A percentile compares a stretch with the other conserved stretches of the same genome.
phyloP scores from a whole-genome alignment of 2,888 invertebrate species.

The Torymus auratus region DNA sequence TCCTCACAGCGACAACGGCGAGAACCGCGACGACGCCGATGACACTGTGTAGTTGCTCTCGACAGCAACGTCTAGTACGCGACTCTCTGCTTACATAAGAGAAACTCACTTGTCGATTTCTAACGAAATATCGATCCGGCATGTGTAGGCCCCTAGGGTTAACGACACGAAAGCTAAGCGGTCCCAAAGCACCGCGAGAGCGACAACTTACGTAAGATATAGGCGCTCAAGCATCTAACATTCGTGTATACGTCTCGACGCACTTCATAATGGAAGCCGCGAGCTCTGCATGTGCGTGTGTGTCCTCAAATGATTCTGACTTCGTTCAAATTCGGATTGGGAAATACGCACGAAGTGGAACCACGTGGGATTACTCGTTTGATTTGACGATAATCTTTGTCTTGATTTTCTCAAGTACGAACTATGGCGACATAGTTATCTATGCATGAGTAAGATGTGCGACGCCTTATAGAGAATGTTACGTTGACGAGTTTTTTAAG shows the following conservation, averaged over 20 bases:
- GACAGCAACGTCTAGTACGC: no score
- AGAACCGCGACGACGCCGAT: no score
- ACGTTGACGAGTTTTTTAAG: no score
- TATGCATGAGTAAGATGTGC: no score
- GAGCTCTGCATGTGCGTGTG: constrained; percentile 6
- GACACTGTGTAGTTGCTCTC: no score
- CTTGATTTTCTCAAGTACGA: no score
- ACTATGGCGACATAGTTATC: no score
- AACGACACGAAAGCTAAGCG: constrained; percentile 70
- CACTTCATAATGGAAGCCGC: constrained; percentile 39
- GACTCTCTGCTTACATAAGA: constrained; percentile 65
- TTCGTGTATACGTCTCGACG: constrained; percentile 14
- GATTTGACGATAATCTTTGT: no score
- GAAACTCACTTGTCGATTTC: constrained; percentile 69
- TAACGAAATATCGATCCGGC: constrained; percentile 66
- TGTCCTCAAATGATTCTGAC: constrained; percentile 12
- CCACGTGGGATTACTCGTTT: neutral
- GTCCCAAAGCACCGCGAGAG: constrained; percentile 65
- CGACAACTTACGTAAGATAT: constrained; percentile 64
- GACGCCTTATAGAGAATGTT: no score
- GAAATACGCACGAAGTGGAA: neutral
- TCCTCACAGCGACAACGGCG: no score
- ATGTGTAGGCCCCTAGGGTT: constrained; percentile 64
- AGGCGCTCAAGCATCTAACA: constrained; percentile 46
- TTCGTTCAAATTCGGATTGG: neutral